A percentile compares a stretch with the other conserved stretches of the same genome.
Evolutionary conservation across 2,113 vertebrate species (phyloP).

Genomic region (Dendrocopos noguchii): DNA sequence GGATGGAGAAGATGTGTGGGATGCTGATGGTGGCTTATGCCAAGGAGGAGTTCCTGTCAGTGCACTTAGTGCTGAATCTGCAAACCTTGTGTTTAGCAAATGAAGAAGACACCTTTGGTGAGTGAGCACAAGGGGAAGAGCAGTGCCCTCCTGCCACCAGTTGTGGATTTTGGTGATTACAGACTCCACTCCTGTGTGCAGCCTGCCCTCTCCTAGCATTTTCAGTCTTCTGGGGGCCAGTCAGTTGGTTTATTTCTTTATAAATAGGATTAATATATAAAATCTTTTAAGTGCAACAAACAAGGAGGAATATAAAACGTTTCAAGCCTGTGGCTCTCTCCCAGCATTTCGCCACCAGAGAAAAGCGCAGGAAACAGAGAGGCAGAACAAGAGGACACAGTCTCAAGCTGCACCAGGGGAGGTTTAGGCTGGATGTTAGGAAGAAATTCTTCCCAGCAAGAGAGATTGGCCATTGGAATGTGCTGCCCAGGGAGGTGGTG

Average conservation of each 20-base stretch:
- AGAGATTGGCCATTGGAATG: no score
- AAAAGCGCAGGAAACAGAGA: background rate
- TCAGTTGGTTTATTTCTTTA: background rate
- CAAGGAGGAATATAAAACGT: constrained; percentile 56
- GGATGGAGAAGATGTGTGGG: background rate
- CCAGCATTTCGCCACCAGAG: background rate
- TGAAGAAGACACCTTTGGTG: background rate
- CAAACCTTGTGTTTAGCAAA: background rate
- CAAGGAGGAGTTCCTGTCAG: background rate
- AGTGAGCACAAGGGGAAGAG: background rate
- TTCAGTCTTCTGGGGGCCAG: background rate
- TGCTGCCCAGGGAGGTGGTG: no score
- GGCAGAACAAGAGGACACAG: no score
- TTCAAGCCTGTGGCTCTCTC: constrained; percentile 15
- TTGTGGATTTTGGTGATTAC: background rate
- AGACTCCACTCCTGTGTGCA: background rate
- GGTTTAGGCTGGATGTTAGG: no score
- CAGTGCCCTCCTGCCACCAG: background rate
- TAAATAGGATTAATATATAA: constrained; percentile 59
- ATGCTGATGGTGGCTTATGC: background rate
- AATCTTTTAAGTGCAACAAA: constrained; percentile 50
- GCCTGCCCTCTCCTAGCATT: background rate
- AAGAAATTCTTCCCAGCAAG: no score
- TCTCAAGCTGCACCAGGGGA: no score
- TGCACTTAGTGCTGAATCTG: background rate